These are phyloP conservation scores for Aphelenchoides besseyi DNA, from an alignment of 1,140 invertebrate genomes.

Conservation along the genomic window DNA sequence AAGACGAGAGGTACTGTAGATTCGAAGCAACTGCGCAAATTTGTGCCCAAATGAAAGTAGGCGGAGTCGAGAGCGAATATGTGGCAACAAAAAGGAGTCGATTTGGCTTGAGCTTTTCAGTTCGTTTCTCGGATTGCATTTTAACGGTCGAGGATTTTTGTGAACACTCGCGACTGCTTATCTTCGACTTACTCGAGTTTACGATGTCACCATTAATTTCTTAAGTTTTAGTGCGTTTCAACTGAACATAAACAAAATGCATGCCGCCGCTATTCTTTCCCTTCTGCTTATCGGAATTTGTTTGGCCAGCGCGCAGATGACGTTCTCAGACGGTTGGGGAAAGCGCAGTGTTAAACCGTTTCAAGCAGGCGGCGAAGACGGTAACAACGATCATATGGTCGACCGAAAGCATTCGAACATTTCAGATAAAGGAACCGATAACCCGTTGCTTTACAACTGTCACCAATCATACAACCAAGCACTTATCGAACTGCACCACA, in stretches of 20 bases:
- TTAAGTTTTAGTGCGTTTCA: background rate
- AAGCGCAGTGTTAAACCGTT: slow-evolving; percentile 33
- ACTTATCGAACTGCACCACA: slow-evolving; percentile 43
- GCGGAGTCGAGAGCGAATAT: background rate
- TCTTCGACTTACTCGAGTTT: background rate
- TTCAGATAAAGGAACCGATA: slow-evolving; percentile 27
- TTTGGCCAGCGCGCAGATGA: slow-evolving; percentile 35
- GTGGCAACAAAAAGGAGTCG: background rate
- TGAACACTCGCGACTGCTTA: no score
- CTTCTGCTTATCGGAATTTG: slow-evolving; percentile 21
- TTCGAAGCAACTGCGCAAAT: no score
- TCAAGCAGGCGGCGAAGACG: background rate
- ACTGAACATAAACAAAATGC: background rate
- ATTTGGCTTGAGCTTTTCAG: background rate
- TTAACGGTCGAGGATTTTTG: background rate
- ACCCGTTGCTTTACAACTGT: slow-evolving; percentile 32
- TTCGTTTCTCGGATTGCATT: background rate
- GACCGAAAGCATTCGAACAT: background rate
- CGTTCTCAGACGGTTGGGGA: slow-evolving; percentile 49
- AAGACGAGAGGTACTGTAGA: no score
- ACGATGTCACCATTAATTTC: background rate
- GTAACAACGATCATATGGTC: background rate
- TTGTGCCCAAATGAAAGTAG: background rate
- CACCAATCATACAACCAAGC: slow-evolving; percentile 39
- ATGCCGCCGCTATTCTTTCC: background rate